phyloP scores from a whole-genome alignment of 2,113 vertebrate species.

The Melospiza georgiana region DNA sequence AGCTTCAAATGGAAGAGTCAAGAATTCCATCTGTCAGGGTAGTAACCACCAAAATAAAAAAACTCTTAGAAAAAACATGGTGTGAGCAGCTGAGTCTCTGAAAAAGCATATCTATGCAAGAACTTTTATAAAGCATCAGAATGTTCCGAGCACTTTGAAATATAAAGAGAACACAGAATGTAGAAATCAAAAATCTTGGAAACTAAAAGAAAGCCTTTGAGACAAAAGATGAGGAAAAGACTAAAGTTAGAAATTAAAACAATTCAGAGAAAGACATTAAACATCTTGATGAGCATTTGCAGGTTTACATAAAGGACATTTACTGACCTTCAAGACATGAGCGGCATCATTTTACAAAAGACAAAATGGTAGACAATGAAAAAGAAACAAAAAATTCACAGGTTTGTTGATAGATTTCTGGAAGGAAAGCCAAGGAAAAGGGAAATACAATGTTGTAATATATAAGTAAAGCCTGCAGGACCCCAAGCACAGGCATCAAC shows the following conservation, averaged over 20 bases:
- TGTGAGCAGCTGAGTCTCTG: not conserved
- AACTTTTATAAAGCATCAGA: not conserved
- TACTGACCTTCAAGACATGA: not conserved
- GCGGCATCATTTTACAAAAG: not conserved
- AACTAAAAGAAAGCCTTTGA: not conserved
- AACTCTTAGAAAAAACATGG: not conserved
- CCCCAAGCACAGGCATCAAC: not conserved
- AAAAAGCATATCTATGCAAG: not conserved
- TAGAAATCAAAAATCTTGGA: not conserved
- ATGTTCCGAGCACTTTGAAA: not conserved
- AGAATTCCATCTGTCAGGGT: not conserved
- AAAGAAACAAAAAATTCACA: not conserved
- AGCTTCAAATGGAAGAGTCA: not conserved
- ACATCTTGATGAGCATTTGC: not conserved
- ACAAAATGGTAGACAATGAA: not conserved
- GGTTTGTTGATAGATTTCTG: not conserved
- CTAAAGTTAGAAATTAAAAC: not conserved
- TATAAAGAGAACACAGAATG: not conserved
- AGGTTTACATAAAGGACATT: not conserved
- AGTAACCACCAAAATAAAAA: not conserved
- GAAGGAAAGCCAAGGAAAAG: not conserved
- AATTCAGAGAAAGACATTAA: not conserved
- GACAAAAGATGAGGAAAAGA: not conserved
- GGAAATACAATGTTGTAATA: rapidly evolving
- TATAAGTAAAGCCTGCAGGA: not conserved